Conservation (phyloP, 1,140 invertebrate genomes). For the Drosophila takahashii region DNA sequence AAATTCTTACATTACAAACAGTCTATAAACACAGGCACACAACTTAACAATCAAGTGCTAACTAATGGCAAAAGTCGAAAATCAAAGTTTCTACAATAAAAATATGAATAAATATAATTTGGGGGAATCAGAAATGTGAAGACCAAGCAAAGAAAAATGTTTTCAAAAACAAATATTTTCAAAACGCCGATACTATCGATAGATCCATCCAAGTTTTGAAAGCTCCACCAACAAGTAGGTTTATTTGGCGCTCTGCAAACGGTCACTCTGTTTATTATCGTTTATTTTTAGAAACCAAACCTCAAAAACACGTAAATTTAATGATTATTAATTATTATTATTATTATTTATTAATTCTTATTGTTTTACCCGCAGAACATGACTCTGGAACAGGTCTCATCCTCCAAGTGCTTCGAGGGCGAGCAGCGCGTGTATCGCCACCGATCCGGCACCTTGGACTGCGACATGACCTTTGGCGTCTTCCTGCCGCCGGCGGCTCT, state of each 20-base stretch:
- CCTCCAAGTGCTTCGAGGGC: conserved; percentile 67
- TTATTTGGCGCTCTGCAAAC: neutral
- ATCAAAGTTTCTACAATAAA: no score
- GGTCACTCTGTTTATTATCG: conserved; percentile 29
- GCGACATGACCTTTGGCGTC: conserved; percentile 97
- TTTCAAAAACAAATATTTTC: no score
- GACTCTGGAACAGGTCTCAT: conserved; percentile 65
- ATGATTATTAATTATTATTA: no score
- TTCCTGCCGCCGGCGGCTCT: conserved; percentile 93
- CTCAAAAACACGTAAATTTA: conserved; percentile 10
- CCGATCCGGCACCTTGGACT: conserved; percentile 92
- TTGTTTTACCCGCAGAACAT: conserved; percentile 44
- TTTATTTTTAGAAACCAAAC: conserved; percentile 27
- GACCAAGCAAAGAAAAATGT: neutral
- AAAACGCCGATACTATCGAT: neutral
- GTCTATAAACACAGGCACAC: no score
- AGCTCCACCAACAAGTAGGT: neutral
- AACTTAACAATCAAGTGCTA: no score
- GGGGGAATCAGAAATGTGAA: no score
- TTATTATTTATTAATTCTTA: neutral
- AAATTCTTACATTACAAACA: no score
- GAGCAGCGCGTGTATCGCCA: conserved; percentile 90
- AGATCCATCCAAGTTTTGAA: neutral
- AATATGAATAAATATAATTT: neutral
- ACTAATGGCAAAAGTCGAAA: no score